Evolutionary conservation across 2,888 invertebrate species (phyloP), one percentile per base, ranked within the genome.

Genomic region (Plebejus melissa): DNA sequence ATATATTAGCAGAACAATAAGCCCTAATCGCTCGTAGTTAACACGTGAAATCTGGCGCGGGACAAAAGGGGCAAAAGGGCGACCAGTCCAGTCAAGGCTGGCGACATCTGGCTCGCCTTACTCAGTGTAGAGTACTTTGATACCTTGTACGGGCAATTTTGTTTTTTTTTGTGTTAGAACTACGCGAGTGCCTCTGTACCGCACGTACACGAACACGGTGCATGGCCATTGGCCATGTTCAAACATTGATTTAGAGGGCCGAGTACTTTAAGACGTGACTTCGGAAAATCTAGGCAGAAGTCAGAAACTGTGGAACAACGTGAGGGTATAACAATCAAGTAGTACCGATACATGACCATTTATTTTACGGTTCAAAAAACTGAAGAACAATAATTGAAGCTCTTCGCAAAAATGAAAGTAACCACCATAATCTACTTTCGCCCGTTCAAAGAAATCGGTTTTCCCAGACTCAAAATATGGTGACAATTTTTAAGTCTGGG

Each of bases 21-120:
- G 22, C 22, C 16, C 36, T 69, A 69, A 69, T 69, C 16, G 22
- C 46, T 46, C 4, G 11, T 13, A 71, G 7, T 70, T 41, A n/a
- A n/a, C 46, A 71, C 71, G 41, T 41, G 9, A 71, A 22, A 46
- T 71, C 50, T 72, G 50, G 32, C 72, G 7, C n/a, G 54, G 72
- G 50, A 54, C 72, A 72, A 70, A 72, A 72, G 28, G 71, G 72
- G 50, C 72, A 54, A 72, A 72, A 72, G 72, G 72, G 72, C 32
- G 50, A 72, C 50, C 72, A 50, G 72, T 50, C 32, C 54, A 50
- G 50, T 72, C 72, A 72, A 72, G 72, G 72, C 32, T 50, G 54
- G 32, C 72, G 50, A 72, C 72, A 54, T 54, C 54, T 72, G 71
- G 71, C 71, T 46, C 2, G 32, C 72, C 72, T 72, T 54, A 72